phyloP scores from a whole-genome alignment of 2,797 vertebrate species.

The Liparis tanakae region DNA sequence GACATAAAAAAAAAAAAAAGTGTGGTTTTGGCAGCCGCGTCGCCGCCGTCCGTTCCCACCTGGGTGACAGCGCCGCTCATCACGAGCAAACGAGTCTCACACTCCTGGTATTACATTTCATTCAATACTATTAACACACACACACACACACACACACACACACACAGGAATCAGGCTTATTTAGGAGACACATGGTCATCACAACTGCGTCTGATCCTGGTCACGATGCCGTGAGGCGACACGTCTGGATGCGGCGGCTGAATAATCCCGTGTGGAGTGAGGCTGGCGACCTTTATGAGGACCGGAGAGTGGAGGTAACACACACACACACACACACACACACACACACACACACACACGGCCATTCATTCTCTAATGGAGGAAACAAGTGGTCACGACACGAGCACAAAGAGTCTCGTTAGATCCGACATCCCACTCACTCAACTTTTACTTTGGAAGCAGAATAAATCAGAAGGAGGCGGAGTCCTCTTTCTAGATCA shows the following conservation, averaged over 20 bases:
- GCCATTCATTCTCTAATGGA: constrained; percentile 14
- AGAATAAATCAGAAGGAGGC: no score
- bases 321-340: constrained; percentile 26
- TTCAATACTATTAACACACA: constrained; percentile 8
- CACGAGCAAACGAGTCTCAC: constrained; percentile 19
- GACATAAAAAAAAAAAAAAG: constrained; percentile 41
- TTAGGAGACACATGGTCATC: background rate
- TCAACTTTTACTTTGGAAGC: no score
- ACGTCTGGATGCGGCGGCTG: constrained; percentile 56
- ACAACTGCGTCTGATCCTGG: constrained; percentile 14
- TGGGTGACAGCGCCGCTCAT: constrained; percentile 38
- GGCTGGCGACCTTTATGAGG: constrained; percentile 69
- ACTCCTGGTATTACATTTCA: constrained; percentile 11
- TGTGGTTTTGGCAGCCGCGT: constrained; percentile 48
- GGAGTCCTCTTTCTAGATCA: no score
- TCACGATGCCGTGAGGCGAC: constrained; percentile 17
- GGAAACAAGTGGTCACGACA: no score
- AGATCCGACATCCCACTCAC: no score
- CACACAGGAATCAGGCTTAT: background rate
- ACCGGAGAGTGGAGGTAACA: constrained; percentile 68
- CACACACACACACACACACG: background rate
- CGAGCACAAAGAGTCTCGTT: no score
- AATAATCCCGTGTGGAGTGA: constrained; percentile 72
- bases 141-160: constrained; percentile 1
- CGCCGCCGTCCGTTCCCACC: constrained; percentile 42